Base-by-base conservation (phyloP, 2,888 invertebrate genomes). In the Hypercompe scribonia region DNA sequence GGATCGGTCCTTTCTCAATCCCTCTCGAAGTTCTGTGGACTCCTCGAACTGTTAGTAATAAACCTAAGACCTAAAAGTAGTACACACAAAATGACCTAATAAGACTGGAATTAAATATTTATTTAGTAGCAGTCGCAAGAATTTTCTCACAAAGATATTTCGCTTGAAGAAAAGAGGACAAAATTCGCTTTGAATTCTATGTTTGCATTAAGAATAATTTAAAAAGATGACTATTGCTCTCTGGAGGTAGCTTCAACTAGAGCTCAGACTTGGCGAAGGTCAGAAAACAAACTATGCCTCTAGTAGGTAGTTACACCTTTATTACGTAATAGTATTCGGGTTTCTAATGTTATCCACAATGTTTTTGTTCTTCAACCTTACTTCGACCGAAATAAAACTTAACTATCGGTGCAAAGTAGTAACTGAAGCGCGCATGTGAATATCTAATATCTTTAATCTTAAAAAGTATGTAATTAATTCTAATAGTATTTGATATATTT, bases 301-400 rank as follows among this genome's bases (percentile, higher is more conserved):
- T 79, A 80, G 79, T 82, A 78, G 80, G 46, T 69, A 64, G 73
- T 69, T 74, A 71, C 80, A 74, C 58, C 71, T 72, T 80, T 76
- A 79, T 73, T 73, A 18, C 73, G 73, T 78, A 80, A 81, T 83
- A 79, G 78, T 81, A 82, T 86, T 84, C 74, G 72, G 80, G 78
- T 77, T 77, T 80, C 82, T 84, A 79, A 75, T 68, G 78, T 81
- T 84, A 76, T 70, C 85, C 81, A 73, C 78, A 63, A 68, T 81
- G 81, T 84, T 84, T 85, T 86, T 84, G 81, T 76, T 76, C 75
- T 81, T 72, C 77, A 73, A 78, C 69, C 78, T 80, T 78, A 61
- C 75, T 86, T 79, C 81, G 80, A 74, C 82, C 79, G 79, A 75
- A 72, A 74, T 70, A 75, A 70, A 65, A 71, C 42, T 54, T 78